These are phyloP conservation scores for Spea hammondii DNA, from an alignment of 2,797 vertebrate species.

Conservation along the genomic window DNA sequence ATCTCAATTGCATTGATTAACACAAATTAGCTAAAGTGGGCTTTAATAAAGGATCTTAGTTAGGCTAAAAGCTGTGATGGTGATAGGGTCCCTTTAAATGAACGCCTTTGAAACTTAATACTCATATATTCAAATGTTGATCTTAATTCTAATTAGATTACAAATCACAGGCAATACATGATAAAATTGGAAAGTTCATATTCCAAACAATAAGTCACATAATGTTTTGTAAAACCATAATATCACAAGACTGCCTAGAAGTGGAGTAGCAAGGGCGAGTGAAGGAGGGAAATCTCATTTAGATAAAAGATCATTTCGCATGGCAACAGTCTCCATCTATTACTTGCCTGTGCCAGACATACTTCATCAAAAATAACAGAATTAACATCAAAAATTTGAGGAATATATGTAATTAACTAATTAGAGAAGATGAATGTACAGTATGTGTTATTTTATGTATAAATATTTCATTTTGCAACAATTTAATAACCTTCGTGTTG, in stretches of 20 bases:
- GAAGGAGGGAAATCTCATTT: slow-evolving; percentile 8
- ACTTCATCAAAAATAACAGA: slow-evolving; percentile 33
- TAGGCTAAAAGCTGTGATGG: too few species aligned
- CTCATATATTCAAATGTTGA: not conserved
- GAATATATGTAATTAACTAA: slow-evolving; percentile 10
- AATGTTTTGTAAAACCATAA: not conserved
- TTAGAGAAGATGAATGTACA: not conserved
- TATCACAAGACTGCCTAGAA: not conserved
- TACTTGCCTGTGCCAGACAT: slow-evolving; percentile 3
- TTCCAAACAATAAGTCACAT: not conserved
- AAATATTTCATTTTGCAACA: not conserved
- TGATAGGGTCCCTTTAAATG: too few species aligned
- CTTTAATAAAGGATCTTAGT: too few species aligned
- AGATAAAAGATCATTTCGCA: not conserved
- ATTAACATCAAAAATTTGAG: slow-evolving; percentile 1
- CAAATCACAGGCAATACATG: not conserved
- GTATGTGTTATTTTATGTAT: not conserved
- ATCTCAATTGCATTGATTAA: too few species aligned
- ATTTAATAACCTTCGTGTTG: not conserved
- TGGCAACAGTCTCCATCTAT: slow-evolving; percentile 11
- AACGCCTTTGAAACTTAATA: too few species aligned
- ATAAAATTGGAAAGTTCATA: not conserved
- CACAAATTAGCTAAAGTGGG: too few species aligned
- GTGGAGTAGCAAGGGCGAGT: slow-evolving; percentile 6
- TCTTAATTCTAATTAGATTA: not conserved